A percentile compares a stretch with the other conserved stretches of the same genome.
phyloP scores from a whole-genome alignment of 2,888 invertebrate genomes.

The Brachypalpus laphriformis region DNA sequence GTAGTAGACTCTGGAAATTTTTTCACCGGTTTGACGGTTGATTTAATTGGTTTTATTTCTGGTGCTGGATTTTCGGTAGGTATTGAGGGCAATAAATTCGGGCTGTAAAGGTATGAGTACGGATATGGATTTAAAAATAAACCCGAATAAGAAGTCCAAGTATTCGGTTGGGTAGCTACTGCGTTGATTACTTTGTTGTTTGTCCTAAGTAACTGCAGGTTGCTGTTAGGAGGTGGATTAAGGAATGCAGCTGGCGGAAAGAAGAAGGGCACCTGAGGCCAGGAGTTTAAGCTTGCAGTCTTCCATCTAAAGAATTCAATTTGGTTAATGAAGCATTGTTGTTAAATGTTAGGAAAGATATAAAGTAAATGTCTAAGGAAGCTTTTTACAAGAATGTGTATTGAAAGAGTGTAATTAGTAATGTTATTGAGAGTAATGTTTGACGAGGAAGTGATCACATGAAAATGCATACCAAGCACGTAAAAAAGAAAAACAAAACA shows the following conservation, averaged over 20 bases:
- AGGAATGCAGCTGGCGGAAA: slow-evolving; percentile 40
- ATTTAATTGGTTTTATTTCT: slow-evolving; percentile 2
- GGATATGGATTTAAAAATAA: slow-evolving; percentile 58
- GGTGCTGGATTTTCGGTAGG: not conserved
- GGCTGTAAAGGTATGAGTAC: slow-evolving; percentile 59
- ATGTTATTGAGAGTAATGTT: not conserved
- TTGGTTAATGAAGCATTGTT: slow-evolving; percentile 50
- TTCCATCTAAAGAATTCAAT: slow-evolving; percentile 77
- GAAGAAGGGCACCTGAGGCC: slow-evolving; percentile 76
- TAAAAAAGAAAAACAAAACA: not conserved
- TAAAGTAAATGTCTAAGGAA: not conserved
- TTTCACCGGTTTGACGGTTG: slow-evolving; percentile 70
- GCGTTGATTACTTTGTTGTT: slow-evolving; percentile 25
- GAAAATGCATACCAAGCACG: not conserved
- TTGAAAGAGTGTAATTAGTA: not conserved
- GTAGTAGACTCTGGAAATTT: slow-evolving; percentile 77
- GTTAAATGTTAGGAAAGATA: not conserved
- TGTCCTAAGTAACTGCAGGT: slow-evolving; percentile 27
- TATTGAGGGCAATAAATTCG: slow-evolving; percentile 6
- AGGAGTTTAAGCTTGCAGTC: slow-evolving; percentile 78
- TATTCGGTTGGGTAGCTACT: slow-evolving; percentile 3
- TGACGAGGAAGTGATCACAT: not conserved
- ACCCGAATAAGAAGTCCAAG: slow-evolving; percentile 30
- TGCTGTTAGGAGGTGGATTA: slow-evolving; percentile 11
- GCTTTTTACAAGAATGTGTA: not conserved